A percentile compares a stretch with the other conserved stretches of the same genome.
Evolutionary conservation across 2,113 vertebrate species (phyloP).

Genomic region (Strix aluco): DNA sequence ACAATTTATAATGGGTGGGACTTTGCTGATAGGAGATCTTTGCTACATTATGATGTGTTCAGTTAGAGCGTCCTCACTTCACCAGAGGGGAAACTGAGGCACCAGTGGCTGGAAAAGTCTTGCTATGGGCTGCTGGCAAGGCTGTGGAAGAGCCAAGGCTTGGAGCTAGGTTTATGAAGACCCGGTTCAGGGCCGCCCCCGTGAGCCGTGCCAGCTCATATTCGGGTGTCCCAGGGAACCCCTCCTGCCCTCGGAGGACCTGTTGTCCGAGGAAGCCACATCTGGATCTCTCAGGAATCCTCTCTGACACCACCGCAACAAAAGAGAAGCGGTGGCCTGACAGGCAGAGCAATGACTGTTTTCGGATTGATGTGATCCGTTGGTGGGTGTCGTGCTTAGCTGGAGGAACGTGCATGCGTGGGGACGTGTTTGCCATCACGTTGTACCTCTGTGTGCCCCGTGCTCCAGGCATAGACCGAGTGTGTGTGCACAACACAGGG

Average conservation of each 20-base stretch:
- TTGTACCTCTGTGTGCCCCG: rapidly evolving
- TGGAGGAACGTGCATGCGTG: rapidly evolving
- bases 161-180: neutral
- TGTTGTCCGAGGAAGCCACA: rapidly evolving
- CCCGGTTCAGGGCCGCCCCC: rapidly evolving
- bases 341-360: neutral
- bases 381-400: neutral
- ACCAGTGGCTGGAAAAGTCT: neutral
- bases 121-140: neutral
- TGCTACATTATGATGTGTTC: rapidly evolving
- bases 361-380: neutral
- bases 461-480: rapidly evolving
- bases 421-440: neutral
- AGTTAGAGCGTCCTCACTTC: neutral
- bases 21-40: neutral
- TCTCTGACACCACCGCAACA: rapidly evolving
- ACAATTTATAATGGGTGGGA: neutral
- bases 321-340: neutral
- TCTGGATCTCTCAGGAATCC: neutral
- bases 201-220: rapidly evolving
- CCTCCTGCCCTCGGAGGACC: rapidly evolving
- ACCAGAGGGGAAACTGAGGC: neutral
- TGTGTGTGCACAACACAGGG: rapidly evolving
- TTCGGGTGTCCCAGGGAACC: neutral
- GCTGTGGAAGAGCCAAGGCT: neutral